These are phyloP conservation scores for Erethizon dorsatum DNA, from an alignment of 2,797 vertebrate genomes.

Conservation along the genomic window DNA sequence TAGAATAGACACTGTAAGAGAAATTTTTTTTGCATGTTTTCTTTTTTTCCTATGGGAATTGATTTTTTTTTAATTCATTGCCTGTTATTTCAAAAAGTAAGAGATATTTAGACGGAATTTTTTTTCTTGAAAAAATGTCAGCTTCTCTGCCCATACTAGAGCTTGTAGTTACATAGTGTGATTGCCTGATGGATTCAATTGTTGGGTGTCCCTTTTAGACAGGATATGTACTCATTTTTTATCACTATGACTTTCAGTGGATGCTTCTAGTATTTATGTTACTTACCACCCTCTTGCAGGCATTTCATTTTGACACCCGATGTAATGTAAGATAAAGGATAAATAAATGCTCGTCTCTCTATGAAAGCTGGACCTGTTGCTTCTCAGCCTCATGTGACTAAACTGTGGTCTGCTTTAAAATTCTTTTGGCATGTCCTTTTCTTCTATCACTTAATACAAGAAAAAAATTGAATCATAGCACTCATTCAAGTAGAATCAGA, in stretches of 20 bases:
- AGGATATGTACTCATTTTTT: neutral
- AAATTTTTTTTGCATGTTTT: neutral
- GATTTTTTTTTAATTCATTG: constrained; percentile 15
- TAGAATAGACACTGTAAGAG: neutral
- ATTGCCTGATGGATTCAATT: neutral
- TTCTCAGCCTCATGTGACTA: neutral
- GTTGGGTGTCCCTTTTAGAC: neutral
- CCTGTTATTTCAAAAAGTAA: neutral
- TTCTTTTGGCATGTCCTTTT: constrained; percentile 18
- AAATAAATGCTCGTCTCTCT: neutral
- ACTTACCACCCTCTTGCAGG: neutral
- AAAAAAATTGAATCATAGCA: neutral
- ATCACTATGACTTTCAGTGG: neutral
- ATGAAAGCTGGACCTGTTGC: neutral
- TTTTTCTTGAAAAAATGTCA: neutral
- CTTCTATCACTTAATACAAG: neutral
- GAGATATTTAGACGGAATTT: neutral
- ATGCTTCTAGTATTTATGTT: neutral
- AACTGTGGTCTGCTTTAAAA: neutral
- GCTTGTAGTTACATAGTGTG: neutral
- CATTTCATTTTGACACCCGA: neutral
- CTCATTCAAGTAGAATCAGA: constrained; percentile 27
- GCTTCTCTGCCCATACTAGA: neutral
- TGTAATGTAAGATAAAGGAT: neutral
- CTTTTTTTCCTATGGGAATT: neutral